Base-by-base conservation (phyloP, 1,140 invertebrate genomes). In the Drosophila obscura region DNA sequence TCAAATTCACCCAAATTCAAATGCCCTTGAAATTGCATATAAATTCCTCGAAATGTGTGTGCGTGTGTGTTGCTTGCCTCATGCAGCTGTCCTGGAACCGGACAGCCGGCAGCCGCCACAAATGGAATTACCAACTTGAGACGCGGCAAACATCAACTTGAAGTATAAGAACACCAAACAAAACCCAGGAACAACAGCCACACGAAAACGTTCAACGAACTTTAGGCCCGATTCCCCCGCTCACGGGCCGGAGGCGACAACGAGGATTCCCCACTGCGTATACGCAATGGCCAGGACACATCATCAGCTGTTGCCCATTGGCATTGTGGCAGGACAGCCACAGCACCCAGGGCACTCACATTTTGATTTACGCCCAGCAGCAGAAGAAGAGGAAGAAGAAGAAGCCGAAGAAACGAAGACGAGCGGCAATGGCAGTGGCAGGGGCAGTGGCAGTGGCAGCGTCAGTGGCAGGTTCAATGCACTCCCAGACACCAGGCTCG, bases 291-390 rank as follows among this genome's bases (percentile, higher is more conserved):
- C 60, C 46, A 72, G 52, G 74, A 58, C 50, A 63, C 49, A 44
- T 68, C 73, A 77, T 82, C 80, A 82, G 79, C 80, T 82, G 80
- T 73, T 68, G 46, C 22, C 45, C 22, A 24, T 24, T 24, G 26
- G 59, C 49, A 49, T 28, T 15, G 52, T 68, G 58, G 64, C 61
- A 15, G 35, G 19, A 19, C 19, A 19, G 19, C 19, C 19, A 19
- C 49, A 45, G 51, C 31, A 52, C 44, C 9, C 51, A 22, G 43
- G 50, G 41, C 60, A 51, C 44, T 39, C 51, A 55, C 69, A 66
- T 78, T 84, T 80, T 83, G 80, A 83, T 83, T 83, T 83, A 79
- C 75, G 75, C 80, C 63, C 63, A 60, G 22, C 63, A 60, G 22
- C 31, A 28, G n/a, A 59, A 31, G 57, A 13, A n/a, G 46, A n/a